Evolutionary conservation across 2,888 invertebrate genomes (phyloP), one percentile per base, ranked within the genome.

Genomic region (Yponomeuta malinellus): DNA sequence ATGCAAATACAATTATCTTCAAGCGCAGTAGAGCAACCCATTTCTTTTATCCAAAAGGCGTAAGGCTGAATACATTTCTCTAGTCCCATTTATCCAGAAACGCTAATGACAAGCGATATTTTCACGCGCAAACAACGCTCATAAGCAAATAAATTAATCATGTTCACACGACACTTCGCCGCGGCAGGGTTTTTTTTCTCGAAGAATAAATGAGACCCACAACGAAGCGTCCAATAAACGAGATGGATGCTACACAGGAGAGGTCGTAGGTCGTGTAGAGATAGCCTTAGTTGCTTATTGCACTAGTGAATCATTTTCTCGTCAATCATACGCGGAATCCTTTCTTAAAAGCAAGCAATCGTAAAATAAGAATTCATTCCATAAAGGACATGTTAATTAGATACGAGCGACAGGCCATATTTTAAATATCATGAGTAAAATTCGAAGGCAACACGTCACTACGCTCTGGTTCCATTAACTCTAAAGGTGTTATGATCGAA

Each of bases 391-490:
- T 12, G 33, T 63, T 70, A 70, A 70, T 70, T 70, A 70, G 70
- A 63, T 63, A 37, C n/a, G 33, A n/a, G 43, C 23, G 70, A 70
- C 63, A 70, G 37, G 63, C 29, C 37, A 63, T 70, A 70, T 70
- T 70, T 70, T 70, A 63, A 70, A 63, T 70, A 70, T 70, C 63
- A 63, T n/a, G 70, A 33, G 70, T 37, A n/a, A 37, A 63, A 63
- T 70, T 70, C 63, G 63, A 70, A 37, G 70, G 70, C 70, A 59
- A 63, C 31, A 10, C 63, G 33, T 10, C 37, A 8, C 37, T 37
- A 37, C 63, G 70, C 33, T 63, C 63, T 63, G 70, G 63, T 70
- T 70, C 70, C 70, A 70, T 70, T 70, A 70, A 37, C 70, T 59
- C 33, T n/a, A 52, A 31, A 70, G 37, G 70, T 43, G 63, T 63